Percentiles rank a stretch among this genome's conserved stretches.
Evolutionary conservation across 2,113 vertebrate genomes (phyloP).

Genomic region (Mustela nigripes): DNA sequence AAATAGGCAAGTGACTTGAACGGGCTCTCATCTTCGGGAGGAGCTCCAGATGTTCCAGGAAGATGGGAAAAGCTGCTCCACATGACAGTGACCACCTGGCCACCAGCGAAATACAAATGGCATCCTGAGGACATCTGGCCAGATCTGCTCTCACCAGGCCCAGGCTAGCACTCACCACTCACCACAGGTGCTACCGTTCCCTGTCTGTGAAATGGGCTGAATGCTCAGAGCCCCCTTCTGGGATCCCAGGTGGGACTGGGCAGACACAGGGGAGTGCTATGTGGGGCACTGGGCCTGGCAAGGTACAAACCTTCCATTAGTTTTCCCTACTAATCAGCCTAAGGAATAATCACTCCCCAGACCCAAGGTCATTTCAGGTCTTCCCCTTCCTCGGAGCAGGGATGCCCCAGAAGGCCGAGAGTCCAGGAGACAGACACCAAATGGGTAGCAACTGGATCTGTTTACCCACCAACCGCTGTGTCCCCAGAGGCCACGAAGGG

Average conservation of each 20-base stretch:
- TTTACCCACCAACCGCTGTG: neutral
- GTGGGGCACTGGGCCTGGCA: rapidly evolving
- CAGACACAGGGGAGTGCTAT: rapidly evolving
- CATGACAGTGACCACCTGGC: too few species aligned
- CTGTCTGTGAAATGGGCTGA: neutral
- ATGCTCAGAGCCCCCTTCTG: neutral
- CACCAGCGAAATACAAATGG: neutral
- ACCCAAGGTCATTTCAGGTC: neutral
- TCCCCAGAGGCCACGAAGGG: neutral
- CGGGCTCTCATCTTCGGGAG: neutral
- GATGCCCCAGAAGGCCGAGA: neutral
- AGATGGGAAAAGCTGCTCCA: neutral
- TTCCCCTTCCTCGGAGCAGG: neutral
- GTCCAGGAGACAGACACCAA: neutral
- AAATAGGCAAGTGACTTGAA: neutral
- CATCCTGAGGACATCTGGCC: neutral
- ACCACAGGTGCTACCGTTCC: neutral
- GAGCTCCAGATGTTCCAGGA: neutral
- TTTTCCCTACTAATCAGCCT: neutral
- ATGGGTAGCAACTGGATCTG: neutral
- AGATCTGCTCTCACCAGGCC: neutral
- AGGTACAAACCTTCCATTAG: neutral
- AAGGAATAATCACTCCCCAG: neutral
- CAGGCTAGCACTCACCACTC: too few species aligned
- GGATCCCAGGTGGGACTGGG: neutral